phyloP scores from a whole-genome alignment of 2,113 vertebrate genomes.

The Acrocephalus arundinaceus region DNA sequence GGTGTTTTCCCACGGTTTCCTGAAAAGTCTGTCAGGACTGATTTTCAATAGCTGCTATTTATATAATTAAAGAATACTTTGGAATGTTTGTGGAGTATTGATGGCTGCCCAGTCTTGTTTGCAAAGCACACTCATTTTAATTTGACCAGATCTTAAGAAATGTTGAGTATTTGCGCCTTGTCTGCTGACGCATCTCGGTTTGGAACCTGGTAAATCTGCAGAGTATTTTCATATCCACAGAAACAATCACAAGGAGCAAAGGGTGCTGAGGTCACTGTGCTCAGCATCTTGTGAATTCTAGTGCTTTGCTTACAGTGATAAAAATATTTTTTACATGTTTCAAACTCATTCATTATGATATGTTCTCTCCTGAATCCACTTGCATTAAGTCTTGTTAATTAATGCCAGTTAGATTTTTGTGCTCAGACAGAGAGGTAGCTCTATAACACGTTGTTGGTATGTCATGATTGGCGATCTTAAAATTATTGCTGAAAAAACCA shows the following conservation, averaged over 20 bases:
- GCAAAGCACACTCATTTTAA: slow-evolving; percentile 1
- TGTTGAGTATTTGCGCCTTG: not conserved
- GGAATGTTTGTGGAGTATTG: slow-evolving; percentile 22
- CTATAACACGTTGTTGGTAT: accelerated
- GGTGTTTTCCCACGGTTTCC: slow-evolving; percentile 20
- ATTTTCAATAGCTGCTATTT: slow-evolving; percentile 10
- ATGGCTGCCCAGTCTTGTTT: not conserved
- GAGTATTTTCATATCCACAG: not conserved
- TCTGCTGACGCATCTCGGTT: not conserved
- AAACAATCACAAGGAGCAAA: not conserved
- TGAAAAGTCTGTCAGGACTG: not conserved
- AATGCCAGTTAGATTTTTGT: not conserved
- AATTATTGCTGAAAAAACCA: not conserved
- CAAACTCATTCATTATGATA: not conserved
- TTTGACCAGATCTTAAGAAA: slow-evolving; percentile 24
- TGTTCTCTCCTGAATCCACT: not conserved
- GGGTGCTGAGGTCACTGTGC: not conserved
- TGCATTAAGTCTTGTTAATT: not conserved
- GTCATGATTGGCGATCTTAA: not conserved
- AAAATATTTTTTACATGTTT: not conserved
- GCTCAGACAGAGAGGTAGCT: not conserved
- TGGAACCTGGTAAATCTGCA: not conserved
- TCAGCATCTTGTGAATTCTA: not conserved
- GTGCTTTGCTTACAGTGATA: not conserved
- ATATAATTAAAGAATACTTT: not conserved